These are phyloP conservation scores for Uloborus diversus DNA, from an alignment of 1,140 invertebrate genomes.

Conservation along the genomic window DNA sequence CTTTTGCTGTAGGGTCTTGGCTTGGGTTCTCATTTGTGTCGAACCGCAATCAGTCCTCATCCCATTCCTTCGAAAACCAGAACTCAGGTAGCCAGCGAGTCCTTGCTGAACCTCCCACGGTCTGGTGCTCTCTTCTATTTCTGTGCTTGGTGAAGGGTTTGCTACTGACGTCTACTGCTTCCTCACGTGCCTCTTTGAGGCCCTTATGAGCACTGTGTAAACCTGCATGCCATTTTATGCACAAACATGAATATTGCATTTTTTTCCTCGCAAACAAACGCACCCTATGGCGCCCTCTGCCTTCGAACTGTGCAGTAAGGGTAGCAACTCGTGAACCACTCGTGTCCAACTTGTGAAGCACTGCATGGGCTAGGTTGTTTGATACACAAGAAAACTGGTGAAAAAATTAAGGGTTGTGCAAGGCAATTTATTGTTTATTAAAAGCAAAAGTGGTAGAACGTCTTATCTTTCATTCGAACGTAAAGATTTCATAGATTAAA, in stretches of 20 bases:
- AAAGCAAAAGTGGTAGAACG: too few species aligned
- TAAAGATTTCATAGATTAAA: too few species aligned
- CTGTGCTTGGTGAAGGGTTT: slow-evolving; percentile 26
- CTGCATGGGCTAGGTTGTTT: too few species aligned
- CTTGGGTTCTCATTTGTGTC: slow-evolving; percentile 44
- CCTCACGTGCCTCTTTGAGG: background rate
- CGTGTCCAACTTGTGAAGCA: too few species aligned
- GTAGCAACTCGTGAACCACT: too few species aligned
- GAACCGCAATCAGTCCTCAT: slow-evolving; percentile 13
- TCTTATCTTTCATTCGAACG: too few species aligned
- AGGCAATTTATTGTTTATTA: too few species aligned
- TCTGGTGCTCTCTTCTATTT: slow-evolving; percentile 35
- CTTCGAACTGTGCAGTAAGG: too few species aligned
- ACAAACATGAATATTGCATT: background rate
- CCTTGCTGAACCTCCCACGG: slow-evolving; percentile 4
- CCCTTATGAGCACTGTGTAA: background rate
- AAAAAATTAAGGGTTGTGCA: too few species aligned
- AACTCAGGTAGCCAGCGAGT: background rate
- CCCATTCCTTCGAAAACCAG: background rate
- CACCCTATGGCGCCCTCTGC: too few species aligned
- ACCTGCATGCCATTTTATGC: background rate
- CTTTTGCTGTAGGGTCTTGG: slow-evolving; percentile 51
- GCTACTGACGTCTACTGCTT: background rate
- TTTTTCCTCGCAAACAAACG: too few species aligned
- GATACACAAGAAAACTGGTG: too few species aligned